A percentile compares a stretch with the other conserved stretches of the same genome.
Evolutionary conservation across 2,888 invertebrate species (phyloP).

Genomic region (Hirudinaria manillensis): DNA sequence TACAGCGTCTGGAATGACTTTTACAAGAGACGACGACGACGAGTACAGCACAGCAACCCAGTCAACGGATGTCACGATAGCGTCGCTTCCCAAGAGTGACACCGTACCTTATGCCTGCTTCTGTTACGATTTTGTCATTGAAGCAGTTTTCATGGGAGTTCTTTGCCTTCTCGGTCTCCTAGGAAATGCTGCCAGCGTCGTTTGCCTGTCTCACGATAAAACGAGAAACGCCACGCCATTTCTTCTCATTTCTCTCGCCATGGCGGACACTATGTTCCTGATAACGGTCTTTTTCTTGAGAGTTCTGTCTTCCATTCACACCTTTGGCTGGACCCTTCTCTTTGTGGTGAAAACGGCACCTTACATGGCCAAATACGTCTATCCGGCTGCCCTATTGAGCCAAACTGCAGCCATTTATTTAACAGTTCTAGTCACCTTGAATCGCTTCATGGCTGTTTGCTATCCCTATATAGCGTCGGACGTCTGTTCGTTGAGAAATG

Average conservation of each 20-base stretch:
- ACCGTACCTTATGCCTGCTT: constrained; percentile 28
- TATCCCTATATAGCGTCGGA: constrained; percentile 39
- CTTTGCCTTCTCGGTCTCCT: constrained; percentile 40
- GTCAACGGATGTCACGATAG: background rate
- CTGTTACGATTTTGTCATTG: constrained; percentile 40
- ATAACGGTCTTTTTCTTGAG: constrained; percentile 38
- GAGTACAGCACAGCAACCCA: background rate
- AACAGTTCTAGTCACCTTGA: constrained; percentile 41
- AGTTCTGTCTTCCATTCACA: constrained; percentile 37
- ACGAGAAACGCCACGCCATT: constrained; percentile 42
- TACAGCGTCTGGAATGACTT: background rate
- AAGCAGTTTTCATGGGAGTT: constrained; percentile 40
- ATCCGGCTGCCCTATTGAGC: constrained; percentile 38
- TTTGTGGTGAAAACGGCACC: constrained; percentile 32
- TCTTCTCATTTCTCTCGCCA: constrained; percentile 39
- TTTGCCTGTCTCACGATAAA: constrained; percentile 38
- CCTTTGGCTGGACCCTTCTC: constrained; percentile 33
- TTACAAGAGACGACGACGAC: too few species aligned
- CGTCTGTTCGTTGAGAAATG: constrained; percentile 39
- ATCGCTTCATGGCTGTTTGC: constrained; percentile 40
- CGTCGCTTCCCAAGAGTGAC: background rate
- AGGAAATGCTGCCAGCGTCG: constrained; percentile 41
- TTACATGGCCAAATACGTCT: constrained; percentile 40
- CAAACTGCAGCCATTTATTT: constrained; percentile 41
- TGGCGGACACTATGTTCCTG: constrained; percentile 41